phyloP scores from a whole-genome alignment of 35 echinoderm and acorn worm species.

The Apostichopus japonicus region DNA sequence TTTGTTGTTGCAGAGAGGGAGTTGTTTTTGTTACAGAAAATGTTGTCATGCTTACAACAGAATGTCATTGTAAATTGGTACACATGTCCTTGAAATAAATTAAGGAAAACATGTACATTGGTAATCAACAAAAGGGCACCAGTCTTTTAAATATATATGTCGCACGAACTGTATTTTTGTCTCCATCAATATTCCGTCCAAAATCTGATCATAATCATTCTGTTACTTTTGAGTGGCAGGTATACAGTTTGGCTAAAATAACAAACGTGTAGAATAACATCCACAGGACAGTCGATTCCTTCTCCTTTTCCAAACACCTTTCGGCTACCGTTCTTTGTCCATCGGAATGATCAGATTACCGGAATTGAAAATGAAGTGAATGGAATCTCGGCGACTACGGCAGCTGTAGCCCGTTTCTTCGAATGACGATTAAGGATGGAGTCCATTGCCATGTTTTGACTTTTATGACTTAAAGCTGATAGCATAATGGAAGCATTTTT shows the following conservation, averaged over 20 bases:
- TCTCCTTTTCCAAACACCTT: neutral
- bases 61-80: too few species aligned
- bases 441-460: too few species aligned
- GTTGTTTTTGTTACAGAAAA: too few species aligned
- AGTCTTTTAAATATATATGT: neutral
- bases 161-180: neutral
- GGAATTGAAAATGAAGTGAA: neutral
- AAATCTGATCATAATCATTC: neutral
- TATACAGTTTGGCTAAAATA: conserved; percentile 15
- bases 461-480: too few species aligned
- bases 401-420: neutral
- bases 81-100: too few species aligned
- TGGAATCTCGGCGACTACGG: neutral
- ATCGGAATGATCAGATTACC: conserved; percentile 14
- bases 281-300: neutral
- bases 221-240: conserved; percentile 2
- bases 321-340: neutral
- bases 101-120: too few species aligned
- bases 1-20: too few species aligned
- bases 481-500: too few species aligned
- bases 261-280: conserved; percentile 2
- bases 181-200: neutral
- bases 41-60: too few species aligned
- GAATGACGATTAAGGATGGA: too few species aligned
- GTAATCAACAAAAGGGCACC: too few species aligned